These are phyloP conservation scores for human (Homo sapiens) DNA, from an alignment of 2,113 vertebrate species.

Conservation along the genomic window DNA sequence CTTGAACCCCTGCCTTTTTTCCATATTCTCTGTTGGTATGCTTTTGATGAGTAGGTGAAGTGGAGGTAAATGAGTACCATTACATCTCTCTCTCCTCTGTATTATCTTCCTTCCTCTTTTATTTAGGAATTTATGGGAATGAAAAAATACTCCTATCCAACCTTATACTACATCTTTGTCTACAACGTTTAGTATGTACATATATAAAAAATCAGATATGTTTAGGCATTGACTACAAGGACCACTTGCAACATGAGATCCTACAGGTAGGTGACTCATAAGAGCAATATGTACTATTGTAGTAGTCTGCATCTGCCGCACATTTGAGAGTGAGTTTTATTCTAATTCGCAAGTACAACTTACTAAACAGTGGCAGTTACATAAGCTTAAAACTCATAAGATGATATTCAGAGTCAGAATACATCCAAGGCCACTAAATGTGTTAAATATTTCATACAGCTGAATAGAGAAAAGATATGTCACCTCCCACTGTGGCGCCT, in stretches of 20 bases:
- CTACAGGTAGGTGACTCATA: neutral
- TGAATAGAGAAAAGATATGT: slow-evolving; percentile 10
- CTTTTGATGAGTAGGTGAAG: slow-evolving; percentile 18
- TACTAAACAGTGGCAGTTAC: neutral
- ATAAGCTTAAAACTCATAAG: neutral
- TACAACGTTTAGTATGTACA: neutral
- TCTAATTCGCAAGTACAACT: neutral
- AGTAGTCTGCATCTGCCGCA: neutral
- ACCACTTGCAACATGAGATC: neutral
- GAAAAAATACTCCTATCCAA: neutral
- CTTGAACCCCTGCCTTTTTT: neutral
- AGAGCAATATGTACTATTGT: neutral
- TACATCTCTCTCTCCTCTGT: neutral
- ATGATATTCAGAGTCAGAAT: neutral
- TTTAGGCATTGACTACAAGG: neutral
- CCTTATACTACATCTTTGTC: neutral
- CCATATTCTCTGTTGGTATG: neutral
- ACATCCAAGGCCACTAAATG: neutral
- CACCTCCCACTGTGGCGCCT: neutral
- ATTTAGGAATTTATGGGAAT: neutral
- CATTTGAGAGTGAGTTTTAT: neutral
- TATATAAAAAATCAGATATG: neutral
- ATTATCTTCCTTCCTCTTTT: neutral
- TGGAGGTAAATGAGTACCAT: neutral
- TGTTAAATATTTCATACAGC: slow-evolving; percentile 26